Base-by-base conservation (phyloP, 2,113 vertebrate genomes). In the Sitta europaea region DNA sequence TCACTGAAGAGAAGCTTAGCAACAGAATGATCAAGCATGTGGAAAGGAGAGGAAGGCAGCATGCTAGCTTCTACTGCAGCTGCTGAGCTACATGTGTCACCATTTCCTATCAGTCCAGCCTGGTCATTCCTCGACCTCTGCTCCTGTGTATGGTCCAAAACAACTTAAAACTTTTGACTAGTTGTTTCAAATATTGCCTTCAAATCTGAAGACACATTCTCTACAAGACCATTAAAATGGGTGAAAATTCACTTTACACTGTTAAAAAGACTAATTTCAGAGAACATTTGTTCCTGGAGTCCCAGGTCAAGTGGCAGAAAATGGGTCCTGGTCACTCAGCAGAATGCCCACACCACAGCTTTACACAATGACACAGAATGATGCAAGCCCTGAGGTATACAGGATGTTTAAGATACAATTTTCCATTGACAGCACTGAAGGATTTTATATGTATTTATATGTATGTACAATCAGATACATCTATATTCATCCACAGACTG, bases 91-190 rank as follows among this genome's bases (percentile, higher is more conserved):
- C 4, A 29, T 7, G 27, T 28, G 58, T 65, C 45, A 58, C 35
- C 15, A 38, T n/a, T 55, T 54, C 76, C 29, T 20, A 14, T 17
- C 42, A 12, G 31, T 66, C 45, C 58, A 15, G 71, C 35, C 53
- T 68, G 42, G 6, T 57, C 28, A 6, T 7, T 61, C 55, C 82
- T 78, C 0, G 0, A 33, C 25, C 21, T 22, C 10, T 48, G 18
- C 9, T 87, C 14, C 36, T 51, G 5, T 21, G 7, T 45, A 11
- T 18, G 1, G 33, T 57, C 33, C 36, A 73, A 61, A 53, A 61
- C 4, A 28, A 67, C 29, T 17, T 25, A 11, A 5, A 82, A 51
- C 33, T 55, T 90, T 57, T 71, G 22, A 72, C 43, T 53, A 40
- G 12, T 24, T 71, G 12, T 53, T 81, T 82, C 45, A 68, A 77